These are phyloP conservation scores for Psylliodes chrysocephalus DNA, from an alignment of 2,888 invertebrate genomes.

Conservation along the genomic window DNA sequence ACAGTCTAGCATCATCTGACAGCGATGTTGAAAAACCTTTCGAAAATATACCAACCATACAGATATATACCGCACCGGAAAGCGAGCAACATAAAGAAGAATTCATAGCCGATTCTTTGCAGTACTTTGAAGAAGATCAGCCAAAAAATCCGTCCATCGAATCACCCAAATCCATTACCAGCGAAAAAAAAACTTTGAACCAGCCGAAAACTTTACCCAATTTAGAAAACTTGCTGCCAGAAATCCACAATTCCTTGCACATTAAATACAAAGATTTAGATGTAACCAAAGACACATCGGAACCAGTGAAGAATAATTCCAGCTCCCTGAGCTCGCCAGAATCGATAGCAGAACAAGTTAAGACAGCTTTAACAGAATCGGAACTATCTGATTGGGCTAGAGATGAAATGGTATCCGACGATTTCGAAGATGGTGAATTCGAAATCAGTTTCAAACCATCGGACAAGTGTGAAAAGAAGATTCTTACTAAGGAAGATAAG, in stretches of 20 bases:
- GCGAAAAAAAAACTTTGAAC: slow-evolving; percentile 62
- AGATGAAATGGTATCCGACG: slow-evolving; percentile 82
- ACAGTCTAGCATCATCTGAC: slow-evolving; percentile 67
- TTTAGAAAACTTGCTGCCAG: slow-evolving; percentile 53
- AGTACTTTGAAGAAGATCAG: slow-evolving; percentile 4
- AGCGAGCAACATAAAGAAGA: slow-evolving; percentile 61
- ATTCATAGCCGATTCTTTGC: slow-evolving; percentile 58
- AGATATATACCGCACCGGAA: slow-evolving; percentile 61
- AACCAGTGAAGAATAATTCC: slow-evolving; percentile 28
- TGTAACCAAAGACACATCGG: neutral
- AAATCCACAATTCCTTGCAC: slow-evolving; percentile 55
- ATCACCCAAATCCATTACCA: slow-evolving; percentile 57
- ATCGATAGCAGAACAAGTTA: slow-evolving; percentile 76
- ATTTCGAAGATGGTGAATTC: slow-evolving; percentile 75
- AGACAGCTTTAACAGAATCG: slow-evolving; percentile 82
- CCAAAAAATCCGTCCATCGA: slow-evolving; percentile 41
- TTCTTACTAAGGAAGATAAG: slow-evolving; percentile 35
- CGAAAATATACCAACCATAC: slow-evolving; percentile 51
- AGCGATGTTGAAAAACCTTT: slow-evolving; percentile 51
- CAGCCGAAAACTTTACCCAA: slow-evolving; percentile 62
- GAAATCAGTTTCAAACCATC: slow-evolving; percentile 58
- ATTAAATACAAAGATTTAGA: slow-evolving; percentile 46
- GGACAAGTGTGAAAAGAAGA: slow-evolving; percentile 14
- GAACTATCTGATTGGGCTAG: slow-evolving; percentile 92
- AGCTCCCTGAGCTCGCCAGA: slow-evolving; percentile 66